Conservation (phyloP, 2,113 vertebrate genomes). For the Pionites leucogaster region DNA sequence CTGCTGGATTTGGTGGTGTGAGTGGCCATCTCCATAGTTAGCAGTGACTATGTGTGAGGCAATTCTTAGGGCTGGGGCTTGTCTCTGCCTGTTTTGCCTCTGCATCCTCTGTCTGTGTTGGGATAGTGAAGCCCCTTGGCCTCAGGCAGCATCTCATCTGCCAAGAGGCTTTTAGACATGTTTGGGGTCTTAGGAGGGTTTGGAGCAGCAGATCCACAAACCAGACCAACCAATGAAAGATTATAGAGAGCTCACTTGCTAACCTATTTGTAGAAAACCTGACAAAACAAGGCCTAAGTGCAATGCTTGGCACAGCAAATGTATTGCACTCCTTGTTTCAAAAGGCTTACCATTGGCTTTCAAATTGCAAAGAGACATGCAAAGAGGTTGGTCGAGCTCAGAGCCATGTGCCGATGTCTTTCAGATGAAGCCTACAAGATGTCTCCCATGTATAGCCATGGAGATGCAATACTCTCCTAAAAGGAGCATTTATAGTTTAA, state of each 20-base stretch:
- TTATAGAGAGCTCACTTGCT: background rate
- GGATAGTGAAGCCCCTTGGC: background rate
- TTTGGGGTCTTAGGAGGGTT: background rate
- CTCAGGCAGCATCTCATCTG: background rate
- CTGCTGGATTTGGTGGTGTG: background rate
- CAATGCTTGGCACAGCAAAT: background rate
- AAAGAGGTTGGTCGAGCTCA: fast-evolving
- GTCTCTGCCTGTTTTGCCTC: background rate
- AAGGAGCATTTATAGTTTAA: background rate
- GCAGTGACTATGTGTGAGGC: background rate
- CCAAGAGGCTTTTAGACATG: fast-evolving
- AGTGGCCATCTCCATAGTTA: background rate
- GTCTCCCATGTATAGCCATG: background rate
- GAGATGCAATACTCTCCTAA: background rate
- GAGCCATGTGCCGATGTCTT: fast-evolving
- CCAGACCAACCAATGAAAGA: background rate
- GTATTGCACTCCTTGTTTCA: background rate
- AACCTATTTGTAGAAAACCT: background rate
- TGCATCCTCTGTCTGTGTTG: fast-evolving
- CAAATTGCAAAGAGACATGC: fast-evolving
- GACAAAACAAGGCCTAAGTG: background rate
- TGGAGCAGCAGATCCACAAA: background rate
- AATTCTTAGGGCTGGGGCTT: background rate
- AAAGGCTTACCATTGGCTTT: background rate
- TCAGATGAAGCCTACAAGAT: background rate